Evolutionary conservation across 2,797 vertebrate species (phyloP).

Genomic region (Tokudaia muenninki): DNA sequence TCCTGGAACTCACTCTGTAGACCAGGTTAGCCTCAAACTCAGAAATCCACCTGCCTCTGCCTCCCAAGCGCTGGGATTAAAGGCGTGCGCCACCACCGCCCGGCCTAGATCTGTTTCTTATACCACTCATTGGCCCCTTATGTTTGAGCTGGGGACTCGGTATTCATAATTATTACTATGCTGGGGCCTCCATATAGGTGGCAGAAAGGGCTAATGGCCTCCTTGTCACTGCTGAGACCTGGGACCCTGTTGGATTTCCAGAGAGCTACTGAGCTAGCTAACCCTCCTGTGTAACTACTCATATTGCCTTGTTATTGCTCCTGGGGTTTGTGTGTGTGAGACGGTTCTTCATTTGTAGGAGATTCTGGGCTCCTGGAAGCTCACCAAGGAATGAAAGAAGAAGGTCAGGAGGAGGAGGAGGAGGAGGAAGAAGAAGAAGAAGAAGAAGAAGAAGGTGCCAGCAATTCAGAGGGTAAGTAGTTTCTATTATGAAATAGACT

Average conservation of each 20-base stretch:
- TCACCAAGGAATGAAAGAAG: slow-evolving; percentile 44
- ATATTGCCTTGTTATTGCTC: background rate
- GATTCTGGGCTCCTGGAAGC: background rate
- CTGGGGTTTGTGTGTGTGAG: background rate
- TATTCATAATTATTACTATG: background rate
- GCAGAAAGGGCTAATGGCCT: background rate
- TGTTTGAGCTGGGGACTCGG: background rate
- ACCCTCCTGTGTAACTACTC: background rate
- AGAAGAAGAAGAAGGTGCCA: slow-evolving; percentile 80
- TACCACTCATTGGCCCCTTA: background rate
- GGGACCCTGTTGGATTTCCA: background rate
- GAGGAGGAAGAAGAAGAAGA: slow-evolving; percentile 72
- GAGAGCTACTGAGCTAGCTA: background rate
- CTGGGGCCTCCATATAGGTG: background rate
- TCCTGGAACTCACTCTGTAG: too few relatives aligned
- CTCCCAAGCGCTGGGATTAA: too few relatives aligned
- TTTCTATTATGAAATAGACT: background rate
- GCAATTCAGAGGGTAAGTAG: slow-evolving; percentile 83
- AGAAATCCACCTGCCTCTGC: too few relatives aligned
- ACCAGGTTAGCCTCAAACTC: too few relatives aligned
- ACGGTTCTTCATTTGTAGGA: slow-evolving; percentile 38
- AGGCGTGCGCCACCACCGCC: too few relatives aligned
- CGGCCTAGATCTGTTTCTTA: background rate
- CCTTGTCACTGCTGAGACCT: background rate
- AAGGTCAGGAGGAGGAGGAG: slow-evolving; percentile 79